phyloP scores from a whole-genome alignment of 2,888 invertebrate genomes.

The Cyrtodaria siliqua region DNA sequence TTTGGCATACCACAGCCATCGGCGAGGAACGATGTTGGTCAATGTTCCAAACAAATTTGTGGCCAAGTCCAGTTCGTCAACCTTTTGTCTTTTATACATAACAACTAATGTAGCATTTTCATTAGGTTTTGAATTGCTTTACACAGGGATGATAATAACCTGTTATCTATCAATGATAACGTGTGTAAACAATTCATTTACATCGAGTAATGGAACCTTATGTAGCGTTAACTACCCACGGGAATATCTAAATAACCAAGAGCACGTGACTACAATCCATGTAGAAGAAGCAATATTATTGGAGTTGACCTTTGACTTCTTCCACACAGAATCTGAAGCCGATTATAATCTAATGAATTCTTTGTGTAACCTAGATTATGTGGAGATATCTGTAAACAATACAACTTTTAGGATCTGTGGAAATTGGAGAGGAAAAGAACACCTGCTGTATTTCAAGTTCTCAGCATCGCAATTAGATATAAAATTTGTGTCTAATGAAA shows the following conservation, averaged over 20 bases:
- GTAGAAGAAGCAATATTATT: slow-evolving; percentile 33
- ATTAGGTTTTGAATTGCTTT: too few relatives aligned
- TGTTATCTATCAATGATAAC: slow-evolving; percentile 3
- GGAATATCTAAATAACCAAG: slow-evolving; percentile 62
- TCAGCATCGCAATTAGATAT: slow-evolving; percentile 46
- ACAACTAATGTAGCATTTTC: too few relatives aligned
- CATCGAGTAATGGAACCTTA: slow-evolving; percentile 86
- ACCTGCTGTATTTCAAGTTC: slow-evolving; percentile 63
- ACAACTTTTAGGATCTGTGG: slow-evolving; percentile 65
- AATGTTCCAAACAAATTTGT: too few relatives aligned
- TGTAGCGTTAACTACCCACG: slow-evolving; percentile 89
- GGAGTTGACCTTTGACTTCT: slow-evolving; percentile 58
- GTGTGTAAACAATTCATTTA: slow-evolving; percentile 60
- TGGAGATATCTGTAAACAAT: slow-evolving; percentile 62
- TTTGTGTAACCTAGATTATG: slow-evolving; percentile 68
- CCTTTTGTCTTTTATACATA: too few relatives aligned
- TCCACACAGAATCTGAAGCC: slow-evolving; percentile 59
- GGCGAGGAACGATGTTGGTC: too few relatives aligned
- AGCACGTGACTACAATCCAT: slow-evolving; percentile 63
- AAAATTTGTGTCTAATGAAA: slow-evolving; percentile 64
- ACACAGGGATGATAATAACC: too few relatives aligned
- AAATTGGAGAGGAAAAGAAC: slow-evolving; percentile 65
- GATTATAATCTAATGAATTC: slow-evolving; percentile 44
- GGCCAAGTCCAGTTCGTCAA: too few relatives aligned
- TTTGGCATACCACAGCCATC: too few relatives aligned